These are phyloP conservation scores for Dryas iulia DNA, from an alignment of 1,140 invertebrate species.

Conservation along the genomic window DNA sequence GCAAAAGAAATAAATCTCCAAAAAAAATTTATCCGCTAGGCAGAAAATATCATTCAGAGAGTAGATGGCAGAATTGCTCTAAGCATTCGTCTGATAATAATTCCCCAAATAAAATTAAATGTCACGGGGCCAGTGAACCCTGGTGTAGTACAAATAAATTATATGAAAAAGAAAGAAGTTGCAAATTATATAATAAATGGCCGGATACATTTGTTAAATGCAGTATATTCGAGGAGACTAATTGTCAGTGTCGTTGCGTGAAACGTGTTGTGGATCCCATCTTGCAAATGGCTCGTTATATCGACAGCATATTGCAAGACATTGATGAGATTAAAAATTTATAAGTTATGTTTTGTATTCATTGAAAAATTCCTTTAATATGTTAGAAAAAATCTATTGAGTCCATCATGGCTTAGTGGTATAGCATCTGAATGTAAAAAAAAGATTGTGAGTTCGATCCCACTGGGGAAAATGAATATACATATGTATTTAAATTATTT, in stretches of 20 bases:
- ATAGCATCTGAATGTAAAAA: no score
- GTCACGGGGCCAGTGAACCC: constrained; percentile 41
- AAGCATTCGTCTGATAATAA: constrained; percentile 34
- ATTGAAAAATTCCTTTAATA: not conserved
- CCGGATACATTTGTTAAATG: constrained; percentile 19
- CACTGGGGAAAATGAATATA: no score
- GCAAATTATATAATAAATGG: constrained; percentile 32
- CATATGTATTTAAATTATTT: no score
- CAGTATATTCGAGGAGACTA: constrained; percentile 16
- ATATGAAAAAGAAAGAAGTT: constrained; percentile 9
- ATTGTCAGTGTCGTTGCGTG: constrained; percentile 39
- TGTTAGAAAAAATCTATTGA: no score
- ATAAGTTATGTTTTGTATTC: not conserved
- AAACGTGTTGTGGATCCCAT: constrained; percentile 48
- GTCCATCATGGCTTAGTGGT: no score
- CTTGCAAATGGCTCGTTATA: constrained; percentile 49
- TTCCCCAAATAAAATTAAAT: constrained; percentile 19
- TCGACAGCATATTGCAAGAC: constrained; percentile 54
- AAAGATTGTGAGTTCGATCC: no score
- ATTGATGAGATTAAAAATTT: constrained; percentile 25
- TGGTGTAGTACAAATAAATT: constrained; percentile 35
- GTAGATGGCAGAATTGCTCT: constrained; percentile 30
- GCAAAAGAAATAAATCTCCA: not conserved
- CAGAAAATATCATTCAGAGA: constrained; percentile 41
- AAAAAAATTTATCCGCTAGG: not conserved